Percentiles rank a stretch among this genome's conserved stretches.
Conservation (phyloP, 2,113 vertebrate species). For the Chaetura pelagica region DNA sequence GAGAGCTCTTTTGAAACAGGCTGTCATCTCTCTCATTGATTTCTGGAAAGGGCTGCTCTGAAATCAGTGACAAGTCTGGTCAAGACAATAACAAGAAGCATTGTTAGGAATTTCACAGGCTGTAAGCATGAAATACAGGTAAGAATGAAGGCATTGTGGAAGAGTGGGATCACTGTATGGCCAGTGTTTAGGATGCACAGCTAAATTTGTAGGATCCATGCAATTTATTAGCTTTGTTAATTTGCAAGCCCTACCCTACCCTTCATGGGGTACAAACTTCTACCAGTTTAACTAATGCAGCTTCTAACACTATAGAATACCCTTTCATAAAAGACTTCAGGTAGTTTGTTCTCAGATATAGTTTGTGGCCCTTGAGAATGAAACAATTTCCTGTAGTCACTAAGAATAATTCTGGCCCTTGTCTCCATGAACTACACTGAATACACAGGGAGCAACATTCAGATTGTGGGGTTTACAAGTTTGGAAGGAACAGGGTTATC, state of each 20-base stretch:
- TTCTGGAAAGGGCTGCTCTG: not conserved
- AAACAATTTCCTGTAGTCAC: not conserved
- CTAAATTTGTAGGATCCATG: not conserved
- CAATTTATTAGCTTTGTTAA: not conserved
- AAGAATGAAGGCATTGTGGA: not conserved
- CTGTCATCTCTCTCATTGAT: not conserved
- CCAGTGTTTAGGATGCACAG: not conserved
- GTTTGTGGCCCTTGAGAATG: not conserved
- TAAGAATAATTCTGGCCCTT: not conserved
- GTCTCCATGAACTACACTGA: not conserved
- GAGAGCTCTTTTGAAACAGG: not conserved
- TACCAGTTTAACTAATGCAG: not conserved
- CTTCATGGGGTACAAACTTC: not conserved
- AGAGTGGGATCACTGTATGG: not conserved
- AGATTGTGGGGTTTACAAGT: not conserved
- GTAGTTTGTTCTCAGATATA: not conserved
- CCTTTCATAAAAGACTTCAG: not conserved
- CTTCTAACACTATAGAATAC: not conserved
- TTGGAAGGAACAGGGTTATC: not conserved
- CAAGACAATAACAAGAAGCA: not conserved
- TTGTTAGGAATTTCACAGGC: not conserved
- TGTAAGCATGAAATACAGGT: not conserved
- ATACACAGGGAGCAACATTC: not conserved
- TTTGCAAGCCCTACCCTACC: not conserved
- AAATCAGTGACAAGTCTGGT: not conserved